A percentile compares a stretch with the other conserved stretches of the same genome.
These are phyloP conservation scores for Valencia hispanica DNA, from an alignment of 2,797 vertebrate genomes.

Conservation along the genomic window DNA sequence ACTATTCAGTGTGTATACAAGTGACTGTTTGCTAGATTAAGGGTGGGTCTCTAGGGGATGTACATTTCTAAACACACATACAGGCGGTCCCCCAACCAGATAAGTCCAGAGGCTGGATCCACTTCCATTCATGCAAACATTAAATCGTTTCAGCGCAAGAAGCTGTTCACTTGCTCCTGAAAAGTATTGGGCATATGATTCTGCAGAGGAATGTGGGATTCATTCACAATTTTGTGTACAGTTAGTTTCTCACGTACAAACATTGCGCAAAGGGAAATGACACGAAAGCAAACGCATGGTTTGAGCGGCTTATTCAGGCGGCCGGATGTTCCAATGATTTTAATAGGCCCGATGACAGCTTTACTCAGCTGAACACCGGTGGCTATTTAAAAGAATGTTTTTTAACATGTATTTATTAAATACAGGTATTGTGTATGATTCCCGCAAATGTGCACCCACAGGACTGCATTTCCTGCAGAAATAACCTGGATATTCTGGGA, in stretches of 20 bases:
- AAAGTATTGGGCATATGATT: slow-evolving; percentile 30
- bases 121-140: slow-evolving; percentile 45
- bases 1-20: slow-evolving; percentile 58
- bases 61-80: slow-evolving; percentile 66
- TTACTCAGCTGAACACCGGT: slow-evolving; percentile 73
- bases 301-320: slow-evolving; percentile 40
- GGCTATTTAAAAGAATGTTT: slow-evolving; percentile 74
- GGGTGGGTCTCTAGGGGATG: slow-evolving; percentile 66
- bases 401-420: slow-evolving; percentile 14
- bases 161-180: slow-evolving; percentile 38
- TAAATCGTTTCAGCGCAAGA: slow-evolving; percentile 56
- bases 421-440: slow-evolving; percentile 75
- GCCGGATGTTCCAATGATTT: slow-evolving; percentile 61
- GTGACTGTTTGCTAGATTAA: slow-evolving; percentile 54
- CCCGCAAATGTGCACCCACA: slow-evolving; percentile 61
- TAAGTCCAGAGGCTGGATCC: slow-evolving; percentile 22
- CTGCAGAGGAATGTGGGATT: slow-evolving; percentile 52
- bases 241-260: slow-evolving; percentile 42
- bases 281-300: slow-evolving; percentile 50
- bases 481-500: slow-evolving; percentile 59
- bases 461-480: slow-evolving; percentile 61
- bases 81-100: slow-evolving; percentile 25
- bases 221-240: slow-evolving; percentile 2
- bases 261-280: slow-evolving; percentile 38
- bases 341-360: slow-evolving; percentile 78